Conservation (phyloP, 2,888 invertebrate genomes). For the Lasius platythorax region DNA sequence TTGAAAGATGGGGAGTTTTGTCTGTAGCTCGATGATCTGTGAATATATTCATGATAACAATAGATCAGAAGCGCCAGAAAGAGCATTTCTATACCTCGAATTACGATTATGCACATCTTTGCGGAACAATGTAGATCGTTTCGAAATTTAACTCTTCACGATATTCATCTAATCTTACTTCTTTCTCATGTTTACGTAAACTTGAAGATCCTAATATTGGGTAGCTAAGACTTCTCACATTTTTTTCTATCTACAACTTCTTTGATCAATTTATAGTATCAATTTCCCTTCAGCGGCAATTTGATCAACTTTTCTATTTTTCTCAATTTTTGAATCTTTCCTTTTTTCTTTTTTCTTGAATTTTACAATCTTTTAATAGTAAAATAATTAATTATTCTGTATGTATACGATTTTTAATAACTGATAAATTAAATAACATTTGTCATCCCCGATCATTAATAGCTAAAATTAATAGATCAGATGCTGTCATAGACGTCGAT, state of each 20-base stretch:
- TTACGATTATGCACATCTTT: conserved; percentile 14
- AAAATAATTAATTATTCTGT: no score
- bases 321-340: neutral
- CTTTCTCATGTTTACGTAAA: neutral
- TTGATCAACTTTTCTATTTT: neutral
- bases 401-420: neutral
- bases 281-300: neutral
- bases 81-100: conserved; percentile 34
- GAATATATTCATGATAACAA: conserved; percentile 4
- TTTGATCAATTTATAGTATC: neutral
- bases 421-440: neutral
- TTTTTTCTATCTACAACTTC: neutral
- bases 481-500: neutral
- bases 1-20: neutral
- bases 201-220: neutral
- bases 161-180: neutral
- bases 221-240: neutral
- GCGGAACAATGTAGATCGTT: neutral
- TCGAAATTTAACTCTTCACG: neutral
- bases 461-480: neutral
- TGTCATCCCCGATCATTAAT: neutral
- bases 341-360: neutral
- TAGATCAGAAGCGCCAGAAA: conserved; percentile 39
- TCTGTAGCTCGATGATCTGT: neutral
- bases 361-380: neutral